Conservation (phyloP, 1,140 invertebrate species). For the Zaprionus africanus region DNA sequence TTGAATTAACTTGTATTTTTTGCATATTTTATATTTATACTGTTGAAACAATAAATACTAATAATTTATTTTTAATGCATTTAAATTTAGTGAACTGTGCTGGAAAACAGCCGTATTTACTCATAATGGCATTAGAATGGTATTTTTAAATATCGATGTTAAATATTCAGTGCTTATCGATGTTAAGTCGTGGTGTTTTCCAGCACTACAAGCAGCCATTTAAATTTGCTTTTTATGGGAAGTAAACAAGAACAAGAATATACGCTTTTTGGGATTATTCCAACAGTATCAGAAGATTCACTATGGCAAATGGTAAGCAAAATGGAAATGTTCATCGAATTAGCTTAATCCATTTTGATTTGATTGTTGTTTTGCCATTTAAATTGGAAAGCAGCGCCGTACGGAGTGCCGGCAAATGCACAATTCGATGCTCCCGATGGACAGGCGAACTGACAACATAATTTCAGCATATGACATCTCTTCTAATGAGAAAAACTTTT, state of each 20-base stretch:
- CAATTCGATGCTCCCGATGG: conserved; percentile 48
- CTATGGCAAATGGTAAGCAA: not conserved
- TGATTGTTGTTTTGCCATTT: conserved; percentile 47
- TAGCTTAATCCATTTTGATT: conserved; percentile 1
- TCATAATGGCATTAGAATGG: no score
- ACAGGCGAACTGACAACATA: conserved; percentile 73
- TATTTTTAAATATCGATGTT: not conserved
- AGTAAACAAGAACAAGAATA: not conserved
- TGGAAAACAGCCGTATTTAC: no score
- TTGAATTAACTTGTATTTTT: not conserved
- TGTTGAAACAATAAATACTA: no score
- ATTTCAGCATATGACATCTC: conserved; percentile 76
- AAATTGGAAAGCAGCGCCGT: conserved; percentile 46
- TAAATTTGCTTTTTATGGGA: not conserved
- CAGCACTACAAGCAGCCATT: not conserved
- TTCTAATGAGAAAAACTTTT: conserved; percentile 67
- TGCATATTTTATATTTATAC: not conserved
- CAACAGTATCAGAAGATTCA: not conserved
- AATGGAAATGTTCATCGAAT: conserved; percentile 5
- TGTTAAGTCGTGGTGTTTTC: not conserved
- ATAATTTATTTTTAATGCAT: not conserved
- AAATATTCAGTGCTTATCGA: not conserved
- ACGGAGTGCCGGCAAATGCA: conserved; percentile 2
- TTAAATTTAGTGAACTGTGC: not conserved
- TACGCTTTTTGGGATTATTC: not conserved